Percentiles rank a stretch among this genome's conserved stretches.
Evolutionary conservation across 2,888 invertebrate genomes (phyloP).

Genomic region (Leucophenga montana): DNA sequence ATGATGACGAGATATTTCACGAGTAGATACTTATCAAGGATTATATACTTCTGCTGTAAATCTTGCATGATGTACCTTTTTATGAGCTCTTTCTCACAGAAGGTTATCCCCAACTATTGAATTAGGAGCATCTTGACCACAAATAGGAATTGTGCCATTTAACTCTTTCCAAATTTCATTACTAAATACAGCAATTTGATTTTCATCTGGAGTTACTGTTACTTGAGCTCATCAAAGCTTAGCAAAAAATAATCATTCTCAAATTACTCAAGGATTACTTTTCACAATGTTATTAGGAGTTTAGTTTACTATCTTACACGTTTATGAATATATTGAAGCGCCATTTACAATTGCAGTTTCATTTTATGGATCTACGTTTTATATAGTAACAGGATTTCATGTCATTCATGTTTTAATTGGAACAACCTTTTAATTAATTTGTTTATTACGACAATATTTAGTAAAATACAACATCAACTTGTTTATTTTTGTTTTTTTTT

Average conservation of each 20-base stretch:
- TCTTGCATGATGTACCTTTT: slow-evolving; percentile 78
- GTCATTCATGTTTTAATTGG: too few species aligned
- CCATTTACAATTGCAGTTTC: too few species aligned
- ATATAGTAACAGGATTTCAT: too few species aligned
- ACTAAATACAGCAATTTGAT: slow-evolving; percentile 83
- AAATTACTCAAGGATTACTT: slow-evolving; percentile 73
- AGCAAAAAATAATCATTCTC: slow-evolving; percentile 74
- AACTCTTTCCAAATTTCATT: slow-evolving; percentile 82
- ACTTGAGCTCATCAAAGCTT: slow-evolving; percentile 78
- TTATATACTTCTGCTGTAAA: slow-evolving; percentile 77
- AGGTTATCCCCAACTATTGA: slow-evolving; percentile 76
- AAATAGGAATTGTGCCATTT: slow-evolving; percentile 77
- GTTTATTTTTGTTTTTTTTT: too few species aligned
- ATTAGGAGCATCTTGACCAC: slow-evolving; percentile 79
- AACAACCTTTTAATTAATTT: too few species aligned
- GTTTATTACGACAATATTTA: too few species aligned
- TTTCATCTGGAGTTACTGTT: slow-evolving; percentile 80
- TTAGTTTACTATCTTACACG: too few species aligned
- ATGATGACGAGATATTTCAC: slow-evolving; percentile 81
- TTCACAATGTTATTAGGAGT: too few species aligned
- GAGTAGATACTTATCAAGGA: slow-evolving; percentile 81
- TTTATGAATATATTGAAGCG: too few species aligned
- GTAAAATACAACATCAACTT: too few species aligned
- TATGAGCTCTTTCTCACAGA: slow-evolving; percentile 73
- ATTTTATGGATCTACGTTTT: too few species aligned